Evolutionary conservation across 2,888 invertebrate species (phyloP).

Genomic region (Drosophila mettleri): DNA sequence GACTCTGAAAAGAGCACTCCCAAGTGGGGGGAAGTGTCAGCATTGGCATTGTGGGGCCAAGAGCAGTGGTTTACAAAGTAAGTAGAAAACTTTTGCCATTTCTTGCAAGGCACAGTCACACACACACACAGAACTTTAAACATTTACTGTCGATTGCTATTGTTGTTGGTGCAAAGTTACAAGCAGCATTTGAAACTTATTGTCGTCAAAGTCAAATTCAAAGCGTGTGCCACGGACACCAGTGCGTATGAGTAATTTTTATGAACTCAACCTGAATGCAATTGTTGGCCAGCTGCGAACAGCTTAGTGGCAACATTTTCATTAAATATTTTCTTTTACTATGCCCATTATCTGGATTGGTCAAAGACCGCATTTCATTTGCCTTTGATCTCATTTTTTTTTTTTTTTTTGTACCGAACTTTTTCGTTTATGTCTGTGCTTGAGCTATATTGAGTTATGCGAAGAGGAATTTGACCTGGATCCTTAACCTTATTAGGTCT

Average conservation of each 20-base stretch:
- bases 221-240: conserved; percentile 31
- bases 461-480: conserved; percentile 37
- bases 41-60: conserved; percentile 45
- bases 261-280: conserved; percentile 36
- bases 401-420: background rate
- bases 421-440: conserved; percentile 18
- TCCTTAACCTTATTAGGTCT: background rate
- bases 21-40: background rate
- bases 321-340: background rate
- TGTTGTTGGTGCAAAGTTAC: conserved; percentile 64
- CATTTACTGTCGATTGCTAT: conserved; percentile 50
- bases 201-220: conserved; percentile 48
- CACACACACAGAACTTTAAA: conserved; percentile 56
- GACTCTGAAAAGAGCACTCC: background rate
- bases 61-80: conserved; percentile 63
- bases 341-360: background rate
- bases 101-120: conserved; percentile 47
- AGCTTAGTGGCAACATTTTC: conserved; percentile 1
- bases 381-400: conserved; percentile 10
- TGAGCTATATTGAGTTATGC: conserved; percentile 61
- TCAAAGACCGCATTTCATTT: conserved; percentile 23
- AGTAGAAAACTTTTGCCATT: conserved; percentile 73
- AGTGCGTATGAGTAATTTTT: conserved; percentile 78
- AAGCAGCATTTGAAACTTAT: conserved; percentile 79
- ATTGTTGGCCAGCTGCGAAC: conserved; percentile 6